A percentile compares a stretch with the other conserved stretches of the same genome.
Conservation (phyloP, 1,140 invertebrate genomes). For the Drosophila athabasca region DNA sequence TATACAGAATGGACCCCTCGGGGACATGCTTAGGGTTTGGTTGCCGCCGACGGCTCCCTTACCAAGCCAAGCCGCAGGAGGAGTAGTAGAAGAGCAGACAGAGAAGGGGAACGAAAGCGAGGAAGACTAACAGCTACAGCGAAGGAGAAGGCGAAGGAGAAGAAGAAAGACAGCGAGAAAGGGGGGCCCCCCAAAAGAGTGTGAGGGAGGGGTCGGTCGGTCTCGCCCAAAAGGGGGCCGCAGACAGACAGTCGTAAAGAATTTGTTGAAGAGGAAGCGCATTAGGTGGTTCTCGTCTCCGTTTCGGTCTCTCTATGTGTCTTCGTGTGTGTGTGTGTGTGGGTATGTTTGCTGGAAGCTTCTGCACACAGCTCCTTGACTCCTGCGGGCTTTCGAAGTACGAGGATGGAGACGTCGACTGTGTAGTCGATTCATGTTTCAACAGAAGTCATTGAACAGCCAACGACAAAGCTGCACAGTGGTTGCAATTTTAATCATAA, state of each 20-base stretch:
- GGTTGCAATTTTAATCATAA: conserved; percentile 17
- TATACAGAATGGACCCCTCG: conserved; percentile 35
- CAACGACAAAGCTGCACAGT: conserved; percentile 57
- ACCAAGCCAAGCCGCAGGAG: conserved; percentile 13
- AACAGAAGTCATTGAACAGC: conserved; percentile 80
- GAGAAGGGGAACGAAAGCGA: too few relatives aligned
- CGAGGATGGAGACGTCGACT: conserved; percentile 25
- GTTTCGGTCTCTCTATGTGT: too few relatives aligned
- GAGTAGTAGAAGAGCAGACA: not conserved
- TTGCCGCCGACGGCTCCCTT: conserved; percentile 61
- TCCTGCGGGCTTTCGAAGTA: conserved; percentile 41
- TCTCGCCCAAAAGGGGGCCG: conserved; percentile 2
- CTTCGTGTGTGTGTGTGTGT: too few relatives aligned
- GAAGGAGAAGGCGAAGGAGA: too few relatives aligned
- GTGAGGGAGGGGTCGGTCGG: not conserved
- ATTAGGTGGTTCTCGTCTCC: conserved; percentile 64
- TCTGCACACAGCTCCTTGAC: conserved; percentile 46
- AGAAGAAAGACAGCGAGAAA: conserved; percentile 3
- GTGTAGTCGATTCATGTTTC: conserved; percentile 80
- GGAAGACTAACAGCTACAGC: too few relatives aligned
- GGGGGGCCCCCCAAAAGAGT: not conserved
- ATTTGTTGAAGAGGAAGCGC: conserved; percentile 77
- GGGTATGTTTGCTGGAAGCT: conserved; percentile 33
- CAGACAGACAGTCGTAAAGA: conserved; percentile 66
- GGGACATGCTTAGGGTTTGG: conserved; percentile 45